phyloP scores from a whole-genome alignment of 1,140 invertebrate genomes.

The Euura saliciscinereae region DNA sequence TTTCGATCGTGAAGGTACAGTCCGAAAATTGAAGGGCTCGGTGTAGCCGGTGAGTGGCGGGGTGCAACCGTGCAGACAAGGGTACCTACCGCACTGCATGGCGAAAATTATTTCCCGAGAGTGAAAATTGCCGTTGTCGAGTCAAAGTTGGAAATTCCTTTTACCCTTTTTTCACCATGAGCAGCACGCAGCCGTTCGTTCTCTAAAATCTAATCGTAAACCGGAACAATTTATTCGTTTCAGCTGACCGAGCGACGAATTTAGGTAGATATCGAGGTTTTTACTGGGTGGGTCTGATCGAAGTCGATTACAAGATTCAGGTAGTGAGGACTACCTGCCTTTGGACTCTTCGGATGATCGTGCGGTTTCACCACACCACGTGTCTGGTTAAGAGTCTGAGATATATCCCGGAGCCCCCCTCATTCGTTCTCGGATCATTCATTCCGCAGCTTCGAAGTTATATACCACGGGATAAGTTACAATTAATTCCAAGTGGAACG shows the following conservation, averaged over 20 bases:
- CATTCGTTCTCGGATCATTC: neutral
- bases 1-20: constrained; percentile 3
- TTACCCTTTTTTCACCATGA: no score
- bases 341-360: neutral
- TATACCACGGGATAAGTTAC: neutral
- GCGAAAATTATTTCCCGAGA: neutral
- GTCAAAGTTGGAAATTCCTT: no score
- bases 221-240: neutral
- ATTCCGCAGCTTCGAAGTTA: neutral
- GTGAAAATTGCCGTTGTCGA: neutral
- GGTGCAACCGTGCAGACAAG: constrained; percentile 1
- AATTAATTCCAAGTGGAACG: neutral
- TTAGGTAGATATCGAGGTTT: neutral
- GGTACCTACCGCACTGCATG: neutral
- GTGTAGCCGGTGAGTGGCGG: neutral
- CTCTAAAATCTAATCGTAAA: neutral
- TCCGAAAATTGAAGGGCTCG: neutral
- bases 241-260: neutral
- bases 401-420: no score
- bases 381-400: neutral
- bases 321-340: neutral
- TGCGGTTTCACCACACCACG: neutral
- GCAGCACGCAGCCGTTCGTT: no score
- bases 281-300: neutral
- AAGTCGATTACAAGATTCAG: neutral